Base-by-base conservation (phyloP, 2,888 invertebrate genomes). In the Nomada fabriciana region DNA sequence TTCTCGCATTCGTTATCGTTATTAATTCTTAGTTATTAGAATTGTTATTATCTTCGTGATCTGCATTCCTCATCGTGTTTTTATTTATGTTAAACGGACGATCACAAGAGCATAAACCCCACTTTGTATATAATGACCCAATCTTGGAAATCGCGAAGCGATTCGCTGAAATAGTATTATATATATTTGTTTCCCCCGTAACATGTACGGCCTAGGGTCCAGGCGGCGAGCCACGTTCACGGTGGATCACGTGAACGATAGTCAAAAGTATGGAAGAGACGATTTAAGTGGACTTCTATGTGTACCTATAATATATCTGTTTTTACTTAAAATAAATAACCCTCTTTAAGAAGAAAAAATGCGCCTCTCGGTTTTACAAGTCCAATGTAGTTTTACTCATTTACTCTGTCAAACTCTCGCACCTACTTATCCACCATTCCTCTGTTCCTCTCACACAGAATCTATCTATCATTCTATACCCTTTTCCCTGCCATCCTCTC, bases 311-410 rank as follows among this genome's bases (percentile, higher is more conserved):
- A 84, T 88, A 85, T 87, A 86, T 79, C 83, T 84, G 84, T 86
- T 90, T 90, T 88, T 82, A 84, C 87, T 90, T 89, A 90, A 92
- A 92, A 93, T 93, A 92, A 90, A 91, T 91, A 90, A 91, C 74
- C 86, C 81, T 76, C 82, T 84, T 88, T 83, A 85, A 76, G 65
- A 77, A 83, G 89, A 90, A 78, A 78, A 90, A 90, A 89, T 89
- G 89, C 80, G 87, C 68, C 78, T 83, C 70, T 85, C 83, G 80
- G 72, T 82, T 67, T 82, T 77, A 76, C 84, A 59, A 81, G 59
- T 75, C 76, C 80, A 69, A 76, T 73, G 71, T 70, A 63, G 43
- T 55, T 29, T 47, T 47, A 23, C 57, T 74, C 67, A 52, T 63
- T n/a, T 20, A 3, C 60, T 61, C 61, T 29, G 64, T 64, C 23